Conservation (phyloP, 2,797 vertebrate species). For the Lithobates sylvaticus region DNA sequence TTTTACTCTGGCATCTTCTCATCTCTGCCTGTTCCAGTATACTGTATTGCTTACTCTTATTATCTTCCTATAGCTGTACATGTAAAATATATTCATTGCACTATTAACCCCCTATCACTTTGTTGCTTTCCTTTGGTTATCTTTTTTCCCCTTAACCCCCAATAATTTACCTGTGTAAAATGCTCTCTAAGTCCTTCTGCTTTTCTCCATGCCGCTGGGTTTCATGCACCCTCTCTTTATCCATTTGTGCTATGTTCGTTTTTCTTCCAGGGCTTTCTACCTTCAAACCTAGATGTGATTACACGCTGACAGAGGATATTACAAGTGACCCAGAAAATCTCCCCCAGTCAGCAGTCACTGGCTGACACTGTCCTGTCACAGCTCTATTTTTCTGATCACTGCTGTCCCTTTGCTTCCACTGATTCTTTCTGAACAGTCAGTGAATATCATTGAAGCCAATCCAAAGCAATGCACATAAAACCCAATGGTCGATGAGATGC, state of each 20-base stretch:
- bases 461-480: too few species aligned
- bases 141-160: neutral
- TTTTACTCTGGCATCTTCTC: neutral
- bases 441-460: too few species aligned
- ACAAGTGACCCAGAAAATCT: slow-evolving; percentile 57
- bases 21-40: neutral
- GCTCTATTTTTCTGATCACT: neutral
- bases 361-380: slow-evolving; percentile 24
- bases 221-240: slow-evolving; percentile 19
- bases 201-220: neutral
- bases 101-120: neutral
- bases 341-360: slow-evolving; percentile 52
- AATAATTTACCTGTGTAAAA: neutral
- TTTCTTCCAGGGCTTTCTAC: slow-evolving; percentile 57
- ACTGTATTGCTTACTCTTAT: too few species aligned
- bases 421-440: too few species aligned
- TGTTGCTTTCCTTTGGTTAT: neutral
- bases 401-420: too few species aligned
- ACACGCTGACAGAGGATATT: slow-evolving; percentile 47
- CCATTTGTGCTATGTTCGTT: slow-evolving; percentile 5
- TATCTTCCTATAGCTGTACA: neutral
- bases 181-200: neutral
- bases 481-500: too few species aligned
- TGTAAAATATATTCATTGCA: neutral
- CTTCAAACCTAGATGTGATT: slow-evolving; percentile 50